Conservation (phyloP, 2,888 invertebrate genomes). For the Erynnis tages region DNA sequence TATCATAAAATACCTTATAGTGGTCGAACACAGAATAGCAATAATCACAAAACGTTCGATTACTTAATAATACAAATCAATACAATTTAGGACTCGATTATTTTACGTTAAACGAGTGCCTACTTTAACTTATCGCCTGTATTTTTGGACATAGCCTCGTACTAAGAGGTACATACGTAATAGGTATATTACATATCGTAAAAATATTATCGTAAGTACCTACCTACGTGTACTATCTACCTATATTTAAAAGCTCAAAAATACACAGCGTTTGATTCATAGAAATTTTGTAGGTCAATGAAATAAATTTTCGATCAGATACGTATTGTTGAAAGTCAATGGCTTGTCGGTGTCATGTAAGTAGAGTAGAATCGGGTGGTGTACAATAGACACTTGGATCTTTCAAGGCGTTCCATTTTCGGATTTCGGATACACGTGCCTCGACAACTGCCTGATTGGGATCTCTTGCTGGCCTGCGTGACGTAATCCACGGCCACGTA, state of each 20-base stretch:
- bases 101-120: too few relatives aligned
- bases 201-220: too few relatives aligned
- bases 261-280: not conserved
- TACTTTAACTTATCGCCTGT: too few relatives aligned
- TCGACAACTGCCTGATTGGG: conserved; percentile 15
- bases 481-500: conserved; percentile 3
- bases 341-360: conserved; percentile 1
- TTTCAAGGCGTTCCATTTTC: conserved; percentile 13
- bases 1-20: too few relatives aligned
- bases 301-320: conserved; percentile 5
- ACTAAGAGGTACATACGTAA: too few relatives aligned
- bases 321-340: conserved; percentile 11
- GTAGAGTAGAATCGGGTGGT: conserved; percentile 11
- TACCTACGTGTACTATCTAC: too few relatives aligned
- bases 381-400: conserved; percentile 17
- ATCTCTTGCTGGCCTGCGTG: conserved; percentile 15
- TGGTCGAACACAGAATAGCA: too few relatives aligned
- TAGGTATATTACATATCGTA: too few relatives aligned
- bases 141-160: too few relatives aligned
- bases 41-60: too few relatives aligned
- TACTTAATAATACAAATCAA: too few relatives aligned
- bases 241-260: not conserved
- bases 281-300: not conserved
- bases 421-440: conserved; percentile 22
- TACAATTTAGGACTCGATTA: too few relatives aligned